Evolutionary conservation across 2,113 vertebrate genomes (phyloP).

Genomic region (Pseudopodoces humilis): DNA sequence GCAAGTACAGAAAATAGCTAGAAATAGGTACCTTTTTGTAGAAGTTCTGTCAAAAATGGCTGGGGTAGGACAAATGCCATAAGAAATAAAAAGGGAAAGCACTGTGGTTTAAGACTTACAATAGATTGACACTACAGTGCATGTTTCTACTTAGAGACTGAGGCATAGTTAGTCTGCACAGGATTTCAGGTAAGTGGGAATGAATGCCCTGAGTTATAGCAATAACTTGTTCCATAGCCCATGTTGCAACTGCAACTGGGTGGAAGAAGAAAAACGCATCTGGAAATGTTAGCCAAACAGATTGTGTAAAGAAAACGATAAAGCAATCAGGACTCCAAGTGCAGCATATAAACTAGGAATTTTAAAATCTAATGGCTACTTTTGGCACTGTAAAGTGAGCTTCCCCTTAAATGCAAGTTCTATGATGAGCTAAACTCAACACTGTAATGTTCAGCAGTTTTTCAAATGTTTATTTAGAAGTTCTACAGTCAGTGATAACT

Average conservation of each 20-base stretch:
- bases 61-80: neutral
- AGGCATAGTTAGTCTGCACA: no score
- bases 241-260: neutral
- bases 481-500: neutral
- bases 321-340: neutral
- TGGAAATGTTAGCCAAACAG: neutral
- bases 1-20: neutral
- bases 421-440: neutral
- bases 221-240: accelerated
- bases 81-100: neutral
- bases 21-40: neutral
- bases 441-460: neutral
- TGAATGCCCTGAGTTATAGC: neutral
- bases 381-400: neutral
- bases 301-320: neutral
- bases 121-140: neutral
- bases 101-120: neutral
- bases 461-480: neutral
- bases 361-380: neutral
- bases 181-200: neutral
- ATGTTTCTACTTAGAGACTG: neutral
- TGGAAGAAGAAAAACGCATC: neutral
- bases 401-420: neutral
- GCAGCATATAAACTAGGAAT: neutral
- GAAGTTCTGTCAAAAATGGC: neutral